Evolutionary conservation across 2,888 invertebrate genomes (phyloP), one percentile per base, ranked within the genome.

Genomic region (Caenorhabditis doughertyi): DNA sequence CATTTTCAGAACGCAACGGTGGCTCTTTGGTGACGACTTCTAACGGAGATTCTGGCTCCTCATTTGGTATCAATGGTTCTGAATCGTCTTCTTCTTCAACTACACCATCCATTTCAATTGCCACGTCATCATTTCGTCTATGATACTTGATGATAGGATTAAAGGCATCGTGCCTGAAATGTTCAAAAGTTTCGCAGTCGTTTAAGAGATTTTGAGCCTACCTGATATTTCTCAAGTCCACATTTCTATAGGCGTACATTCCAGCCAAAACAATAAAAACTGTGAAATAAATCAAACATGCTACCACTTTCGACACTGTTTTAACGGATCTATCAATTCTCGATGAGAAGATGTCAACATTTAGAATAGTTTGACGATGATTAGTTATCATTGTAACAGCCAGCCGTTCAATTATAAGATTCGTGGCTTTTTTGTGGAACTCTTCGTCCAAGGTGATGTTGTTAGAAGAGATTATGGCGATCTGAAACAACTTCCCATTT

Each of bases 71-170:
- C n/a, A n/a, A n/a, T n/a, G n/a, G n/a, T 51, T 62, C 60, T 23
- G 23, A 7, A 27, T 21, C n/a, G n/a, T 35, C 51, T 18, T 29
- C 32, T 3, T 73, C 51, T 29, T 9, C 47, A 1, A 35, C n/a
- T n/a, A n/a, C 47, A 4, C 56, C 51, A 11, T 71, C 71, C 64
- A 65, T 47, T 9, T 71, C 79, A 39, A 70, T 79, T 25, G 55
- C 70, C 39, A 79, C 55, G 32, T 79, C 71, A 67, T 76, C 74
- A 11, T 39, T 18, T 8, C 58, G 49, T n/a, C 74, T 32, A 0
- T 13, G 27, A 25, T 67, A 76, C 25, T 23, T 65, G 44, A 76
- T 49, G 3, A 56, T 39, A 3, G 74, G 67, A 27, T 13, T 67
- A 58, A 76, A 67, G 3, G 29, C 2, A 16, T 23, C 49, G 29